These are phyloP conservation scores for Thalassophryne amazonica DNA, from an alignment of 2,797 vertebrate genomes.

Conservation along the genomic window DNA sequence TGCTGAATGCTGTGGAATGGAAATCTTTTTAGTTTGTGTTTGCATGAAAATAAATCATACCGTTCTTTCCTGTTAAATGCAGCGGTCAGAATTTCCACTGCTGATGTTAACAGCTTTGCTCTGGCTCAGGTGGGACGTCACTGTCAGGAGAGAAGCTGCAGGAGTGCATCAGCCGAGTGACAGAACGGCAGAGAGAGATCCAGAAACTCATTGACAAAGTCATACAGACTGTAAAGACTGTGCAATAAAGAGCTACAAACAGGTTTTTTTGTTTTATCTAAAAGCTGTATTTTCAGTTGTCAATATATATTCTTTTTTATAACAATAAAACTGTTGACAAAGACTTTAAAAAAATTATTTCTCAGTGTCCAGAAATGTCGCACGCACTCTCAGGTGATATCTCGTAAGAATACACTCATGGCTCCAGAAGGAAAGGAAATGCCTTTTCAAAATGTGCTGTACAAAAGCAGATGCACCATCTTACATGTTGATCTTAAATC, in stretches of 20 bases:
- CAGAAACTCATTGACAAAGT: constrained; percentile 88
- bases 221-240: constrained; percentile 76
- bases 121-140: constrained; percentile 59
- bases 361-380: constrained; percentile 80
- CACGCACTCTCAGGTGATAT: constrained; percentile 58
- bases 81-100: no score
- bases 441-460: constrained; percentile 75
- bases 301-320: constrained; percentile 89
- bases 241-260: constrained; percentile 64
- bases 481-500: constrained; percentile 74
- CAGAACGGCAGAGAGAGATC: constrained; percentile 87
- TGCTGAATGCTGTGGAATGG: no score
- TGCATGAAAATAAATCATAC: no score
- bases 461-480: constrained; percentile 69
- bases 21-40: no score
- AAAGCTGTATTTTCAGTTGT: constrained; percentile 95
- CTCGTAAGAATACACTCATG: constrained; percentile 73
- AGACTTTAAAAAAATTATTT: constrained; percentile 86
- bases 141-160: constrained; percentile 91
- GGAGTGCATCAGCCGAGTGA: constrained; percentile 87
- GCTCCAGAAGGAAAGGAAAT: constrained; percentile 73
- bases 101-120: not conserved
- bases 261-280: constrained; percentile 75
- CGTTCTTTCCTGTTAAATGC: no score
- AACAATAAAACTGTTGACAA: constrained; percentile 90